These are phyloP conservation scores for Apteryx owenii DNA, from an alignment of 2,113 vertebrate genomes.

Conservation along the genomic window DNA sequence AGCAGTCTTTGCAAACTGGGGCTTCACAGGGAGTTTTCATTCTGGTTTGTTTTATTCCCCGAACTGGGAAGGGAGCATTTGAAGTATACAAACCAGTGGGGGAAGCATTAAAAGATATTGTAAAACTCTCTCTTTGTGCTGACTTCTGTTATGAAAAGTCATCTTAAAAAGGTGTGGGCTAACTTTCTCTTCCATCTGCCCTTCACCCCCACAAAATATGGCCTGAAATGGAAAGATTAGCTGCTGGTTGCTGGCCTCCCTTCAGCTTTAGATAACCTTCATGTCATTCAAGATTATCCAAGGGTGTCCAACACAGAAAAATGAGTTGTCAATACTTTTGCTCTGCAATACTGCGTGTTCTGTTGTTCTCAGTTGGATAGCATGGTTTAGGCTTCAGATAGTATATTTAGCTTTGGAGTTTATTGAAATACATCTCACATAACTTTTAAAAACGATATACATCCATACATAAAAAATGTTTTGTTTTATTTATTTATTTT, in stretches of 20 bases:
- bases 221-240: constrained; percentile 48
- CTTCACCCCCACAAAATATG: neutral
- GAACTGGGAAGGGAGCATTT: neutral
- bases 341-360: neutral
- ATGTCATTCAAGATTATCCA: neutral
- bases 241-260: neutral
- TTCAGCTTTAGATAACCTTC: constrained; percentile 10
- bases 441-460: neutral
- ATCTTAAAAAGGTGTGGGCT: neutral
- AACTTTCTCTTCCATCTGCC: neutral
- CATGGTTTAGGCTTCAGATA: neutral
- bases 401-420: neutral
- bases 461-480: neutral
- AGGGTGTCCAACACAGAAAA: neutral
- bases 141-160: neutral
- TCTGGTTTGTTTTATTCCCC: neutral
- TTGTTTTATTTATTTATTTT: neutral
- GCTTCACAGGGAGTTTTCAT: neutral
- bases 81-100: neutral
- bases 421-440: neutral
- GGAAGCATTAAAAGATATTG: neutral
- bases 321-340: neutral
- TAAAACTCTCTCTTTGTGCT: neutral
- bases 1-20: neutral
- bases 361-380: neutral